These are phyloP conservation scores for Helicorthomorpha holstii DNA, from an alignment of 1,140 invertebrate species.

Conservation along the genomic window DNA sequence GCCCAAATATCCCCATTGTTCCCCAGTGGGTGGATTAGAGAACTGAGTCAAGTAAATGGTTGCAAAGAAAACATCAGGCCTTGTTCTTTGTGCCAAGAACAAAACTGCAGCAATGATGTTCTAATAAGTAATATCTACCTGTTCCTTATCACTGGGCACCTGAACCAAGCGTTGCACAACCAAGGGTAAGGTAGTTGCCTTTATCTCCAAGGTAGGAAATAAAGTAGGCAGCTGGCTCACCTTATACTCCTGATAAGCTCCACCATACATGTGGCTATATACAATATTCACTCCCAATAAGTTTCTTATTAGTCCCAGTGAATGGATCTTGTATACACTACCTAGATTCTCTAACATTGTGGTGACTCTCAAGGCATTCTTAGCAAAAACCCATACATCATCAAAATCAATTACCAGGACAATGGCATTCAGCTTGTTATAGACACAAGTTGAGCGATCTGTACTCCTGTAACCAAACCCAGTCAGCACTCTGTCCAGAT, in stretches of 20 bases:
- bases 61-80: conserved; percentile 2
- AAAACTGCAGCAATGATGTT: not conserved
- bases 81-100: conserved; percentile 2
- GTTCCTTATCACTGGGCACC: not conserved
- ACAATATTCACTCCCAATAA: not conserved
- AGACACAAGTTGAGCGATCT: not conserved
- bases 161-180: not conserved
- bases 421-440: not conserved
- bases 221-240: not conserved
- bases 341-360: not conserved
- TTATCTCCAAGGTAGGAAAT: not conserved
- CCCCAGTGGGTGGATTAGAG: not conserved
- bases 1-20: conserved; percentile 1
- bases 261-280: not conserved
- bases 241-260: not conserved
- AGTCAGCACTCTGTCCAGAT: conserved; percentile 17
- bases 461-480: not conserved
- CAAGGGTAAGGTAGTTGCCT: not conserved
- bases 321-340: not conserved
- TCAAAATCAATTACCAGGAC: not conserved
- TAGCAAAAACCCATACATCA: not conserved
- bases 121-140: not conserved
- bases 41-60: not conserved
- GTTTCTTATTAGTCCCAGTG: not conserved
- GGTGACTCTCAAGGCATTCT: not conserved